Evolutionary conservation across 2,113 vertebrate genomes (phyloP).

Genomic region (Malurus cyaneus): DNA sequence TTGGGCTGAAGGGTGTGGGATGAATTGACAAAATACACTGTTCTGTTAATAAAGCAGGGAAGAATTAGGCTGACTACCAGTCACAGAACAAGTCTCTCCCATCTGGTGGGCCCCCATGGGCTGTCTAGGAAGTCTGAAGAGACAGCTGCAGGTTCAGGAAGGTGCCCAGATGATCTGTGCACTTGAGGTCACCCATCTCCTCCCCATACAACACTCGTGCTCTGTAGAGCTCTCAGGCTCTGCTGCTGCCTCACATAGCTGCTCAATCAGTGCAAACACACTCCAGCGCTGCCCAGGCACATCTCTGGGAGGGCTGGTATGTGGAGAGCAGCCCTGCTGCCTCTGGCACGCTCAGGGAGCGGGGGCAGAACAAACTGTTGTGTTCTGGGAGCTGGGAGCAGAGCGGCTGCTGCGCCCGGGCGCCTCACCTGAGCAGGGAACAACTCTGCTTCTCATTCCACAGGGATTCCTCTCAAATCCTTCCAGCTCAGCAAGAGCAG

Average conservation of each 20-base stretch:
- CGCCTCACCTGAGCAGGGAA: rapidly evolving
- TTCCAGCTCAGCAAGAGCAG: background rate
- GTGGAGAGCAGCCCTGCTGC: conserved; percentile 18
- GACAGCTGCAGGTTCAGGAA: background rate
- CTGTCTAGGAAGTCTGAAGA: background rate
- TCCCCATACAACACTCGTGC: background rate
- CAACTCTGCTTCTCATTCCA: background rate
- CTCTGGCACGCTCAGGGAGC: background rate
- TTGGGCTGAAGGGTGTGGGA: background rate
- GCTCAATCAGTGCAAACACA: conserved; percentile 51
- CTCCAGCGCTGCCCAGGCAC: conserved; percentile 16
- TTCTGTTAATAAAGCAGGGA: background rate
- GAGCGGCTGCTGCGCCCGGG: background rate
- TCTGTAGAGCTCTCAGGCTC: background rate
- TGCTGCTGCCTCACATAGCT: conserved; percentile 48
- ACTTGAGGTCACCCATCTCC: background rate
- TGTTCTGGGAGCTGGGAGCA: background rate
- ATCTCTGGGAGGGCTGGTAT: conserved; percentile 23
- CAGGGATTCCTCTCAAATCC: background rate
- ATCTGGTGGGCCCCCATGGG: background rate
- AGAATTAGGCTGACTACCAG: background rate
- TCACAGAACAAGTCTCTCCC: background rate
- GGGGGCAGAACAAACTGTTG: background rate
- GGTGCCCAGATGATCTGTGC: background rate
- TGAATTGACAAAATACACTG: background rate